Evolutionary conservation across 2,113 vertebrate genomes (phyloP).

Genomic region (Hirundichthys speculiger): DNA sequence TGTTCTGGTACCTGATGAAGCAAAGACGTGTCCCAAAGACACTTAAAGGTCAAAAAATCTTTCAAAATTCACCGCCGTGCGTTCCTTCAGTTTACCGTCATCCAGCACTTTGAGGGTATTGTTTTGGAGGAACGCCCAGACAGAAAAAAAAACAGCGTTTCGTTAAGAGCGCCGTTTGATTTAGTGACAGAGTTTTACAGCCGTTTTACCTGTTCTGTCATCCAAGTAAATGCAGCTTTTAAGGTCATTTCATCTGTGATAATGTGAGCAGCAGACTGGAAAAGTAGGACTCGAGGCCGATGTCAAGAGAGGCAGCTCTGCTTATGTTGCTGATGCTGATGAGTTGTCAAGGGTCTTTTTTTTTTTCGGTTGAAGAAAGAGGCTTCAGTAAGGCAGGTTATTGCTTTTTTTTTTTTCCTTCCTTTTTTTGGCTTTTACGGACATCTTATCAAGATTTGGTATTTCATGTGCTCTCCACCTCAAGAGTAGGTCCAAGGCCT

Average conservation of each 20-base stretch:
- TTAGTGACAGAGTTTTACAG: conserved; percentile 72
- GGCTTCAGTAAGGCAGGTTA: conserved; percentile 6
- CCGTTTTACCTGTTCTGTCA: conserved; percentile 56
- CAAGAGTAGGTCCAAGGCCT: conserved; percentile 29
- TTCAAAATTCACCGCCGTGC: conserved; percentile 37
- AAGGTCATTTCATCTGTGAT: conserved; percentile 58
- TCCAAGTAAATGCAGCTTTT: conserved; percentile 41
- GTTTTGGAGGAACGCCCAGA: conserved; percentile 72
- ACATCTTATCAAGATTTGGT: conserved; percentile 38
- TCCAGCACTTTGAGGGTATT: conserved; percentile 68
- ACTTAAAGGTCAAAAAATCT: conserved; percentile 56
- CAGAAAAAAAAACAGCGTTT: conserved; percentile 51
- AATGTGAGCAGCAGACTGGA: conserved; percentile 34
- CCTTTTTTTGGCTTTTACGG: conserved; percentile 17
- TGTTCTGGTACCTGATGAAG: conserved; percentile 10
- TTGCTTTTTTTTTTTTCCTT: conserved; percentile 16
- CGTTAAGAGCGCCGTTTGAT: conserved; percentile 68
- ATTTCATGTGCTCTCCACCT: conserved; percentile 32
- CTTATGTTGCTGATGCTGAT: conserved; percentile 38
- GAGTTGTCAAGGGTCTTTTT: conserved; percentile 43
- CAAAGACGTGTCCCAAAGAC: conserved; percentile 30
- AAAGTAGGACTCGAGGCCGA: conserved; percentile 46
- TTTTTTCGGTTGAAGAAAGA: conserved; percentile 7
- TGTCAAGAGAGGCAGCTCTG: conserved; percentile 26
- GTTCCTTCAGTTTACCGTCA: conserved; percentile 57